phyloP scores from a whole-genome alignment of 1,140 invertebrate genomes.

The Hestina assimilis region DNA sequence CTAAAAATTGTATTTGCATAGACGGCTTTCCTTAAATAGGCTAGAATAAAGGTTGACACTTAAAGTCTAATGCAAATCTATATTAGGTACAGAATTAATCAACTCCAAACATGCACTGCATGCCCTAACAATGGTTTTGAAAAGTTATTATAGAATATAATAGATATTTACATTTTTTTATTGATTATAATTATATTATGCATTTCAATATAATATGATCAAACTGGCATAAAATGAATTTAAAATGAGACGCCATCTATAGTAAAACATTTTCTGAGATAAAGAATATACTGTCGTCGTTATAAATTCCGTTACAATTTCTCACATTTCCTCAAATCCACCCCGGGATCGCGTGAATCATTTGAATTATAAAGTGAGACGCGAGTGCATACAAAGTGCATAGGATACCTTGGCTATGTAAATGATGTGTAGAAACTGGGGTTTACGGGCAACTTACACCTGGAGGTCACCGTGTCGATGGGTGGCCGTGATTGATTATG shows the following conservation, averaged over 20 bases:
- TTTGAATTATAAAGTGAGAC: conserved; percentile 74
- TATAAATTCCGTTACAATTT: conserved; percentile 71
- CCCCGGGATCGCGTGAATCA: conserved; percentile 53
- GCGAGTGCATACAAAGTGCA: conserved; percentile 69
- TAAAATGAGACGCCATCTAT: background rate
- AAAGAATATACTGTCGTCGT: conserved; percentile 1
- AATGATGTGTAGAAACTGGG: conserved; percentile 54
- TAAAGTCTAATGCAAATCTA: background rate
- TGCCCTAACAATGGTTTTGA: too few species aligned
- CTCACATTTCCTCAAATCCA: conserved; percentile 70
- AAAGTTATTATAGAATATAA: too few species aligned
- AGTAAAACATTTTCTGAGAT: background rate
- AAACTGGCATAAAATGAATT: too few species aligned
- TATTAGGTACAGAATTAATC: background rate
- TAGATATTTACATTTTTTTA: too few species aligned
- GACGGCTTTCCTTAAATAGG: background rate
- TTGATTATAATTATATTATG: too few species aligned
- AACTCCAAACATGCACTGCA: background rate
- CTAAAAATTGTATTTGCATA: background rate
- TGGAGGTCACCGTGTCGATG: conserved; percentile 3
- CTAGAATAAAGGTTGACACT: background rate
- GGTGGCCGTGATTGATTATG: background rate
- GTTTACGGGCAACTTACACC: conserved; percentile 33
- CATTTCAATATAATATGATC: too few species aligned
- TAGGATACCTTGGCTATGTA: conserved; percentile 67